A percentile compares a stretch with the other conserved stretches of the same genome.
Conservation (phyloP, 2,888 invertebrate genomes). For the Brachylomia viminalis region DNA sequence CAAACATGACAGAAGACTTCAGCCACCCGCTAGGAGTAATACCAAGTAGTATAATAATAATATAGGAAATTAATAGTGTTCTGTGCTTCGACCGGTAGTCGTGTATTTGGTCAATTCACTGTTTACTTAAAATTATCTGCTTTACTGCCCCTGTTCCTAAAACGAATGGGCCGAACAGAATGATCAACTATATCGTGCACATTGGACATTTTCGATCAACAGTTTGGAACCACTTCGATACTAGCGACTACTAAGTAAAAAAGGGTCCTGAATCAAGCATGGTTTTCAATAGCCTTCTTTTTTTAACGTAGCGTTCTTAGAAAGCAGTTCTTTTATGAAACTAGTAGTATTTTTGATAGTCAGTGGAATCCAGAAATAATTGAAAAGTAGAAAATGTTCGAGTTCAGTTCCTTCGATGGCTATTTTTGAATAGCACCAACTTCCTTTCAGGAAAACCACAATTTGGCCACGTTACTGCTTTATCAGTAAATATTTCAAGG, state of each 20-base stretch:
- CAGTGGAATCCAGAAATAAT: neutral
- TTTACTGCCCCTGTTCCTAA: neutral
- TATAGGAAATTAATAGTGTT: no score
- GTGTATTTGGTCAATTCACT: neutral
- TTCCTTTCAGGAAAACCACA: constrained; percentile 26
- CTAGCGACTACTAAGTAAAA: constrained; percentile 13
- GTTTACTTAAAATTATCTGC: constrained; percentile 4
- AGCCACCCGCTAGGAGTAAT: neutral
- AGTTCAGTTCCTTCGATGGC: neutral
- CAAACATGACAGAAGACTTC: constrained; percentile 26
- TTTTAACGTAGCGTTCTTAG: neutral
- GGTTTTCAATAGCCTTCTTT: neutral
- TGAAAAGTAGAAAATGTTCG: neutral
- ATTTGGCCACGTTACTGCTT: constrained; percentile 1
- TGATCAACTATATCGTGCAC: constrained; percentile 2
- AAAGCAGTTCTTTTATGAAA: neutral
- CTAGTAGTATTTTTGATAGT: neutral
- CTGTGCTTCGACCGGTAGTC: neutral
- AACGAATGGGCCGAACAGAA: constrained; percentile 15
- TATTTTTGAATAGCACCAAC: constrained; percentile 1
- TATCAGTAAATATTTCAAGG: constrained; percentile 38
- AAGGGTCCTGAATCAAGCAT: neutral
- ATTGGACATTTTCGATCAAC: constrained; percentile 10
- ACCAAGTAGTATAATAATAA: no score
- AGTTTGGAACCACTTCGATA: constrained; percentile 13